Evolutionary conservation across 2,888 invertebrate genomes (phyloP).

Genomic region (Oscheius sp.): DNA sequence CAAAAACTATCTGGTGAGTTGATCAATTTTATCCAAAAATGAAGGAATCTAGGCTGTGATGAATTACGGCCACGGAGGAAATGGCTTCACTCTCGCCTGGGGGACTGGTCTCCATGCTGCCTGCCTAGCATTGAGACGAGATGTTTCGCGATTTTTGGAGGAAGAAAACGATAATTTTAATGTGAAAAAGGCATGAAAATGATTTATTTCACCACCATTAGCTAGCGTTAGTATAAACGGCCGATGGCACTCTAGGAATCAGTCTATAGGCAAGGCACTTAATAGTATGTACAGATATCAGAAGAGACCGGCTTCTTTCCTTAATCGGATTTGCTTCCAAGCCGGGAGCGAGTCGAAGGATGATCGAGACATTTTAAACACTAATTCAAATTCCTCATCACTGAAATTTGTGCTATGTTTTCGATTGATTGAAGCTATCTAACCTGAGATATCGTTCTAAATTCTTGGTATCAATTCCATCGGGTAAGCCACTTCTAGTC

Average conservation of each 20-base stretch:
- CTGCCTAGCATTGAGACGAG: constrained; percentile 27
- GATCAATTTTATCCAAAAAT: background rate
- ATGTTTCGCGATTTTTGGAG: background rate
- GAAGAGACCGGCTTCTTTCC: constrained; percentile 33
- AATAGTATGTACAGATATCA: constrained; percentile 2
- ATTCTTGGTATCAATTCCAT: constrained; percentile 54
- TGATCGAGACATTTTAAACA: constrained; percentile 45
- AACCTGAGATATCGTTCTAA: constrained; percentile 54
- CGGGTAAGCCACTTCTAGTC: constrained; percentile 48
- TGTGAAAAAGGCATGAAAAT: too few species aligned
- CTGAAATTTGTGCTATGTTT: background rate
- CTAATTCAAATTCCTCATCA: constrained; percentile 51
- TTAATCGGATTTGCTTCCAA: constrained; percentile 60
- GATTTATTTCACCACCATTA: too few species aligned
- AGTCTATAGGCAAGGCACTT: too few species aligned
- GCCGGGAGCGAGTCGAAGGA: constrained; percentile 52
- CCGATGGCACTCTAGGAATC: too few species aligned
- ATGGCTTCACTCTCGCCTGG: constrained; percentile 66
- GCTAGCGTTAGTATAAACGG: too few species aligned
- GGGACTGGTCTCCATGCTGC: constrained; percentile 58
- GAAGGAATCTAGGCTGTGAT: constrained; percentile 35
- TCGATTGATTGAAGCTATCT: background rate
- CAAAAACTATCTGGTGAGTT: constrained; percentile 35
- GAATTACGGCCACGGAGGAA: constrained; percentile 67
- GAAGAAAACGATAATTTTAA: too few species aligned